Conservation (phyloP, 2,888 invertebrate genomes). For the Zootermopsis nevadensis region DNA sequence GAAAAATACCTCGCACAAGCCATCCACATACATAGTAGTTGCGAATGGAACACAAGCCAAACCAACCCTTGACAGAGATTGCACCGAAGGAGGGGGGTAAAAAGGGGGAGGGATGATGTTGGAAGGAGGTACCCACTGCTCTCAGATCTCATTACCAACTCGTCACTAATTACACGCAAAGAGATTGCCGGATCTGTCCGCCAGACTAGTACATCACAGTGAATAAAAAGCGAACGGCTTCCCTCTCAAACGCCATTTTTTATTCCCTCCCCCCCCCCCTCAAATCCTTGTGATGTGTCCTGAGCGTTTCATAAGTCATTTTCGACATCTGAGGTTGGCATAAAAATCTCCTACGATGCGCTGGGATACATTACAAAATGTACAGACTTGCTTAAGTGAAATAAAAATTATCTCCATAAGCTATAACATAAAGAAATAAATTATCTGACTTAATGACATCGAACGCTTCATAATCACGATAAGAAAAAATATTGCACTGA, state of each 20-base stretch:
- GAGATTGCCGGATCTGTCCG: constrained; percentile 47
- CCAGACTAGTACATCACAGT: constrained; percentile 1
- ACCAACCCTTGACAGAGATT: constrained; percentile 24
- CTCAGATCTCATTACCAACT: constrained; percentile 51
- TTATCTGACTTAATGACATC: too few relatives aligned
- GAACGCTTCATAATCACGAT: too few relatives aligned
- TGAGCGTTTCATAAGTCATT: constrained; percentile 13
- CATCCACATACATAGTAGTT: constrained; percentile 10
- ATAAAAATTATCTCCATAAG: too few relatives aligned
- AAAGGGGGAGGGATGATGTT: constrained; percentile 17
- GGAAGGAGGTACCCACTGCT: constrained; percentile 36
- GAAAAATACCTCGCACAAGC: neutral
- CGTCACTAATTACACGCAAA: constrained; percentile 52
- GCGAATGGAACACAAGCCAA: neutral
- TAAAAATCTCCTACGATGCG: neutral
- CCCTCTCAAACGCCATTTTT: constrained; percentile 35
- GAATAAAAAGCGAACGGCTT: constrained; percentile 26
- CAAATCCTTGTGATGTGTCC: constrained; percentile 27
- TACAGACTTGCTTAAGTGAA: too few relatives aligned
- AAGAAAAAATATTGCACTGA: too few relatives aligned
- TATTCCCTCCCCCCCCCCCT: constrained; percentile 16
- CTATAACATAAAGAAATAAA: too few relatives aligned
- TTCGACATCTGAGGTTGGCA: neutral
- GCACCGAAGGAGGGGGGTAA: constrained; percentile 2
- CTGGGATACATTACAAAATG: too few relatives aligned